phyloP scores from a whole-genome alignment of 2,888 invertebrate species.

The Lasioglossum zephyrum region DNA sequence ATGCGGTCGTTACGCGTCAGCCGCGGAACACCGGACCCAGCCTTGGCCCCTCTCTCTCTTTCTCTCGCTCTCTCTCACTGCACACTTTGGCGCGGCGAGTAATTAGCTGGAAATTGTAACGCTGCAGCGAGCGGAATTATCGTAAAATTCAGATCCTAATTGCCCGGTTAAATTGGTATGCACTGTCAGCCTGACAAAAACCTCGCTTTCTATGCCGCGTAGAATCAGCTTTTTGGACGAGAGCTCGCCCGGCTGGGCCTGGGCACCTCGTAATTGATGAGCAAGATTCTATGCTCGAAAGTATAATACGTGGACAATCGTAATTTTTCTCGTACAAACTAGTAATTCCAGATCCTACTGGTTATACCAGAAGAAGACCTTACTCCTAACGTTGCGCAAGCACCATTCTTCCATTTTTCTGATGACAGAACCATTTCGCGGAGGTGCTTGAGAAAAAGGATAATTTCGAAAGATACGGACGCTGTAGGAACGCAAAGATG shows the following conservation, averaged over 20 bases:
- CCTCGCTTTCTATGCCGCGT: neutral
- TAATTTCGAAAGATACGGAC: neutral
- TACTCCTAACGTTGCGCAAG: neutral
- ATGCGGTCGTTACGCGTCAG: conserved; percentile 39
- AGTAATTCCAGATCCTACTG: neutral
- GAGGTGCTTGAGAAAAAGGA: neutral
- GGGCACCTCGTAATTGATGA: neutral
- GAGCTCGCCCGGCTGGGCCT: neutral
- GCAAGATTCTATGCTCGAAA: conserved; percentile 1
- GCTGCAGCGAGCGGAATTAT: neutral
- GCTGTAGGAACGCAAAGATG: conserved; percentile 13
- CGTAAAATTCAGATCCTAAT: neutral
- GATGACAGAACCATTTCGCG: neutral
- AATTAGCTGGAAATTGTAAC: conserved; percentile 13
- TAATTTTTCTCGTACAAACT: neutral
- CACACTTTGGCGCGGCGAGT: neutral
- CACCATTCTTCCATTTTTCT: neutral
- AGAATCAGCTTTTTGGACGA: neutral
- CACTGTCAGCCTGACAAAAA: neutral
- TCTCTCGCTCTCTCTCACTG: neutral
- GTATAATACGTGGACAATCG: neutral
- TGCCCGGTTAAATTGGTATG: neutral
- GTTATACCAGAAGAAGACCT: neutral
- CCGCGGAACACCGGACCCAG: neutral
- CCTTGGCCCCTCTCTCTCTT: neutral